Base-by-base conservation (phyloP, 2,113 vertebrate species). In the Sterna hirundo region DNA sequence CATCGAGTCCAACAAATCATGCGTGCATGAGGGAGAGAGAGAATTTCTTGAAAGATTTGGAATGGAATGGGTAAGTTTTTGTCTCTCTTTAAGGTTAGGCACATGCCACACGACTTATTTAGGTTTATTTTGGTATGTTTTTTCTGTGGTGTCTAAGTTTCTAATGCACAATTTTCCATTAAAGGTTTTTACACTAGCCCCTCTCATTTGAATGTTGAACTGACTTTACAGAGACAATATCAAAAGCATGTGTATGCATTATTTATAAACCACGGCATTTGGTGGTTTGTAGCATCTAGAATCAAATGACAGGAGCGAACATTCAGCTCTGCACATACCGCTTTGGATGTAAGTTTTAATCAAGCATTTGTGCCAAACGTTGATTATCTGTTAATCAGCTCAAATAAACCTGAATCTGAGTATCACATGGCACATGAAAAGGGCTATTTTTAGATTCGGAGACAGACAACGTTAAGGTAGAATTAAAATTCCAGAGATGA, bases 381-480 rank as follows among this genome's bases (percentile, higher is more conserved):
- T 96, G 81, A 95, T 97, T 96, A 91, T 93, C 93, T 94, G 47
- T 88, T 97, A 96, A 95, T 96, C 89, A 95, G 82, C 72, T 86
- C 72, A 92, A 91, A 84, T 92, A 97, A 97, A 92, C 71, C 85
- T 92, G 86, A 95, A 94, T n/a, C 87, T 92, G 82, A 94, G 57
- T 88, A 92, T 97, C 81, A 85, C 60, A 61, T 93, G 76, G 55
- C 70, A 13, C 82, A 94, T 93, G 94, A 89, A 96, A 97, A 69
- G 30, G 46, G 55, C 42, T 95, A 97, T 97, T 98, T 98, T 98
- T 97, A 97, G 94, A 76, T 94, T 92, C 64, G 75, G 52, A 96
- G 93, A 81, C 90, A 93, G 90, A 94, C 49, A 38, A 38, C 5
- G 4, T 34, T 84, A 81, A 49, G 42, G 46, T 62, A 75, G 84